These are phyloP conservation scores for Diuraphis noxia DNA, from an alignment of 1,140 invertebrate genomes.

Conservation along the genomic window DNA sequence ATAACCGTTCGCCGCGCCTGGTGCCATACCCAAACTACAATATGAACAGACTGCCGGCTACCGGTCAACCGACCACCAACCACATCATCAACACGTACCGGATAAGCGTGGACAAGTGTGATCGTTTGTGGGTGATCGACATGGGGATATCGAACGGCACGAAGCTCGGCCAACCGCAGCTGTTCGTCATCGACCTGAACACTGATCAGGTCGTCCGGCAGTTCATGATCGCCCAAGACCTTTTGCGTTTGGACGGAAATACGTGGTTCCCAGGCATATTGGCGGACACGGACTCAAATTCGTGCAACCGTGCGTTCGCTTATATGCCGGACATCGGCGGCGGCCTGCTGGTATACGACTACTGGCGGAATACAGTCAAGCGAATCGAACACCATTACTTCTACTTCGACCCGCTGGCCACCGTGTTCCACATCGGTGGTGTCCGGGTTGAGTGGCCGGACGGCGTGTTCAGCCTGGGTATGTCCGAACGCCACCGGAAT, in stretches of 20 bases:
- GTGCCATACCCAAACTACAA: conserved; percentile 76
- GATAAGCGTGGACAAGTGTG: conserved; percentile 71
- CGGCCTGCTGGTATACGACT: conserved; percentile 74
- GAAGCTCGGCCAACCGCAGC: conserved; percentile 64
- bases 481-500: conserved; percentile 62
- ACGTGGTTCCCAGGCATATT: conserved; percentile 77
- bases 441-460: conserved; percentile 75
- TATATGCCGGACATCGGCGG: conserved; percentile 76
- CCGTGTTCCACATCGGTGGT: conserved; percentile 70
- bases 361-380: conserved; percentile 73
- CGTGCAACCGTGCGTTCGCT: conserved; percentile 73
- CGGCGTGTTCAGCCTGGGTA: conserved; percentile 72
- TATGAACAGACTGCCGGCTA: conserved; percentile 63
- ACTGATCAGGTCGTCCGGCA: conserved; percentile 69
- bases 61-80: conserved; percentile 60
- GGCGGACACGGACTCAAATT: conserved; percentile 68
- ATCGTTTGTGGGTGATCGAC: conserved; percentile 76
- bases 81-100: conserved; percentile 75
- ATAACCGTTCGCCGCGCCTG: conserved; percentile 65
- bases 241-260: conserved; percentile 70
- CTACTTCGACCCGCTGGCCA: conserved; percentile 76
- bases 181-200: conserved; percentile 73
- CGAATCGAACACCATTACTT: conserved; percentile 78
- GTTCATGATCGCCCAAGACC: conserved; percentile 66
- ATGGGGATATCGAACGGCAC: conserved; percentile 69